Evolutionary conservation across 2,888 invertebrate genomes (phyloP), one percentile per base, ranked within the genome.

Genomic region (Hirtodrosophila trivittata): DNA sequence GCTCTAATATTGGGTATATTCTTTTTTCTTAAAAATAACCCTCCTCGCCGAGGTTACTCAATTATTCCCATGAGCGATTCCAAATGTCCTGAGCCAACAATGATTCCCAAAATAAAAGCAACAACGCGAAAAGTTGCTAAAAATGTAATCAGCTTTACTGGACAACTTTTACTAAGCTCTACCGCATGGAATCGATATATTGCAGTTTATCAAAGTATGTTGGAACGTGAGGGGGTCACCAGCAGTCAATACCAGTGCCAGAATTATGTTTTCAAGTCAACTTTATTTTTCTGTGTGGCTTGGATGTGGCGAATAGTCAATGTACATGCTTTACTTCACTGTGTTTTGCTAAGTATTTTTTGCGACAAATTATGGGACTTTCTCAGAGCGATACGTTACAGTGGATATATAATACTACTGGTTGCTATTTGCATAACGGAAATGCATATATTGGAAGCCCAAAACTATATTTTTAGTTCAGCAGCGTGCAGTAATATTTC

Each of bases 111-210:
- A 89, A 93, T 93, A 10, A 94, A 94, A 89, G 93, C 94, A 14
- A 92, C 93, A 1, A 93, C 93, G 26, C 93, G 93, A 51, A 93
- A 94, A 70, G 93, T 95, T 14, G 91, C 93, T 0, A 93, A 93
- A 74, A 94, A 94, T 55, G 89, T 95, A 14, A 90, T 93, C 10
- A 91, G 94, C 72, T 94, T 95, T 76, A 92, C 94, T 3, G 94
- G 94, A 0, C 96, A 95, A 88, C 92, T 96, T 87, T 87, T 95
- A 43, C 89, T 96, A 0, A 95, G 95, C 55, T 96, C 96, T 0
- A 91, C 94, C 50, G 94, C 94, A 6, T 97, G 97, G 97, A 96
- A 97, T 91, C 93, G 96, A 21, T 96, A 96, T 81, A 95, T 97
- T 75, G 94, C 94, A 42, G 90, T 95, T 3, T 97, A 96, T 86